Evolutionary conservation across 2,797 vertebrate species (phyloP).

Genomic region (Dipus sagitta): DNA sequence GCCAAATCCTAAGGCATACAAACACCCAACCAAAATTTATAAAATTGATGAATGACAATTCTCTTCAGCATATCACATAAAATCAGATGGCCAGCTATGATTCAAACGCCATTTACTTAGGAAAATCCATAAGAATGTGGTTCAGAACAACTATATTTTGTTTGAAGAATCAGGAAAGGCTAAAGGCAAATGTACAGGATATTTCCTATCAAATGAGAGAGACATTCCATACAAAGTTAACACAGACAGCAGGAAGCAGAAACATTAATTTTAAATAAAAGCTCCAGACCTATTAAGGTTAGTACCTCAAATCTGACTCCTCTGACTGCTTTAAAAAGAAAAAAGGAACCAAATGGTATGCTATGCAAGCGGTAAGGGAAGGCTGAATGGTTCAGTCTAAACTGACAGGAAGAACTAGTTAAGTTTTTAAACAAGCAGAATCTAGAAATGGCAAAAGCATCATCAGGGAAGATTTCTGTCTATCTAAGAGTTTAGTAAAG

Average conservation of each 20-base stretch:
- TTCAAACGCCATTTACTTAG: neutral
- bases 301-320: neutral
- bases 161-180: neutral
- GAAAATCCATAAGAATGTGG: neutral
- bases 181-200: neutral
- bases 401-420: constrained; percentile 10
- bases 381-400: neutral
- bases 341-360: neutral
- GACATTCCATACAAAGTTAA: constrained; percentile 33
- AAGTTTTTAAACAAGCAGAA: constrained; percentile 6
- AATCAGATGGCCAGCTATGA: neutral
- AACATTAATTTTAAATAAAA: constrained; percentile 51
- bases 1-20: neutral
- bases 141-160: neutral
- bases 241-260: neutral
- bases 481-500: neutral
- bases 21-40: neutral
- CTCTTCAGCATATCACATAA: neutral
- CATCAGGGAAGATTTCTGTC: neutral
- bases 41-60: neutral
- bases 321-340: constrained; percentile 5
- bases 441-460: neutral
- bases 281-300: constrained; percentile 10
- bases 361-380: neutral
- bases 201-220: neutral